Conservation (phyloP, 1,140 invertebrate genomes). For the Subanguina moxae region DNA sequence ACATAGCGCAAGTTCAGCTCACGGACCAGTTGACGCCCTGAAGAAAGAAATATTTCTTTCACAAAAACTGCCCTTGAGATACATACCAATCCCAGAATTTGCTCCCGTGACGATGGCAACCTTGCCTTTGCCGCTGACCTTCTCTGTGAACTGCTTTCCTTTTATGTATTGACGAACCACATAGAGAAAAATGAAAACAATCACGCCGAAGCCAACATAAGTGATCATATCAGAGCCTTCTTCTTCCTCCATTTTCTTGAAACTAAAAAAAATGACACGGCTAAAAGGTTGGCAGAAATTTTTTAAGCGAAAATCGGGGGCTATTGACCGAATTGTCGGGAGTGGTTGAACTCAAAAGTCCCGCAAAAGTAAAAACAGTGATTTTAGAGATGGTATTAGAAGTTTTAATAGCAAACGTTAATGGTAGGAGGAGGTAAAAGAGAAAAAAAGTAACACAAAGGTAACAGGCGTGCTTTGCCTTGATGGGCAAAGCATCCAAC, state of each 20-base stretch:
- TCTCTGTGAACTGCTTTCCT: constrained; percentile 37
- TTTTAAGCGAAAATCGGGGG: too few relatives aligned
- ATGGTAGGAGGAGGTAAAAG: too few relatives aligned
- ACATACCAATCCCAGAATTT: constrained; percentile 18
- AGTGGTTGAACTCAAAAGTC: too few relatives aligned
- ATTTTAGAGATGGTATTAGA: too few relatives aligned
- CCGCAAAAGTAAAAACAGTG: too few relatives aligned
- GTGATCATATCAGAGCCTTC: constrained; percentile 26
- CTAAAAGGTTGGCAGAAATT: too few relatives aligned
- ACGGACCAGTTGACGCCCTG: constrained; percentile 34
- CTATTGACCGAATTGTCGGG: too few relatives aligned
- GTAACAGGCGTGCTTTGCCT: too few relatives aligned
- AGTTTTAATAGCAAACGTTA: too few relatives aligned
- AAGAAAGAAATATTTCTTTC: constrained; percentile 20
- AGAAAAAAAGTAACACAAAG: too few relatives aligned
- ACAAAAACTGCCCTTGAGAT: too few relatives aligned
- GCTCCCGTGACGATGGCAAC: constrained; percentile 40
- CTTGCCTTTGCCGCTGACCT: constrained; percentile 38
- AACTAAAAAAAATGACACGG: constrained; percentile 12
- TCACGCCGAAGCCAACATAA: constrained; percentile 7
- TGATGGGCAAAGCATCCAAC: too few relatives aligned
- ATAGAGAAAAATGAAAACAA: constrained; percentile 32
- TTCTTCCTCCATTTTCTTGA: constrained; percentile 33
- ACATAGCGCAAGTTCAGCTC: constrained; percentile 44
- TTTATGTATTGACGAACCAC: constrained; percentile 8